A percentile compares a stretch with the other conserved stretches of the same genome.
Evolutionary conservation across 2,888 invertebrate species (phyloP).

Genomic region (Charanyca ferruginea): DNA sequence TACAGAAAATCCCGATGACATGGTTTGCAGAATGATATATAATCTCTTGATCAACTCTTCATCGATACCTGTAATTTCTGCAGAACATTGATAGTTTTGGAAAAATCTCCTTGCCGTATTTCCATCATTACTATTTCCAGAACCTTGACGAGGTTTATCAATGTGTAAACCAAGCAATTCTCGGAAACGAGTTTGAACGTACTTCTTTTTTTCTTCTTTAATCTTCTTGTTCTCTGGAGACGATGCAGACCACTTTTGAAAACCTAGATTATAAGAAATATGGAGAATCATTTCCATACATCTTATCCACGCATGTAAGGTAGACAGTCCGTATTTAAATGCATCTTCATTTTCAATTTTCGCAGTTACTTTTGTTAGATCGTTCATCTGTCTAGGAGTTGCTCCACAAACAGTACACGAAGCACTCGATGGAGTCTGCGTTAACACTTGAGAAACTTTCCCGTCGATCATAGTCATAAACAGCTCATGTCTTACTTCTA

Average conservation of each 20-base stretch:
- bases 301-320: constrained; percentile 8
- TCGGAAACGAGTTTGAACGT: neutral
- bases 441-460: too few species aligned
- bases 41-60: too few species aligned
- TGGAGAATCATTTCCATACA: constrained; percentile 1
- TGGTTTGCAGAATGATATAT: too few species aligned
- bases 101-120: neutral
- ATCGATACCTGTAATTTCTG: neutral
- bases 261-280: neutral
- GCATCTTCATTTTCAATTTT: constrained; percentile 2
- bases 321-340: constrained; percentile 9
- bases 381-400: neutral
- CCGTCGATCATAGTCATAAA: too few species aligned
- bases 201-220: neutral
- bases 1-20: constrained; percentile 1
- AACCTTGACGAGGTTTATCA: neutral
- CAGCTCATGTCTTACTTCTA: too few species aligned
- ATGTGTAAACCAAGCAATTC: constrained; percentile 1
- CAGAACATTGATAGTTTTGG: constrained; percentile 2
- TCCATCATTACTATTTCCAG: constrained; percentile 2
- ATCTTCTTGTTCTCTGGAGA: too few species aligned
- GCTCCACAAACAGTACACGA: too few species aligned
- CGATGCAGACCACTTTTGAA: neutral
- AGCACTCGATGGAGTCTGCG: too few species aligned
- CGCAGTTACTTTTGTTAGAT: constrained; percentile 4